Evolutionary conservation across 2,888 invertebrate species (phyloP), one percentile per base, ranked within the genome.

Genomic region (Cecidostiba fungosa): DNA sequence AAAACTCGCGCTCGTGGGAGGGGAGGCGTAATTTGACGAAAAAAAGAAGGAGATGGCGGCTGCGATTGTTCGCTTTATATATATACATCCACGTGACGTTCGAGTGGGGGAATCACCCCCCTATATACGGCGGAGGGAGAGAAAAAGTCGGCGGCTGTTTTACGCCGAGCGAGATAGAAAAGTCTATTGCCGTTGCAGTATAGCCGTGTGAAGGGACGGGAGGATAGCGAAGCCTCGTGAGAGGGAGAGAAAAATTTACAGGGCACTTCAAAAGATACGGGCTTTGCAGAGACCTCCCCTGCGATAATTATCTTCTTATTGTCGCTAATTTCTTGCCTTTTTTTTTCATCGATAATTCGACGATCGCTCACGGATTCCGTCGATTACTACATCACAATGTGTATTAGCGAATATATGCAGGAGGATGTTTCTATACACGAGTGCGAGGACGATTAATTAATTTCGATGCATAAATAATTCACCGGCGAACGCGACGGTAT

Each of bases 191-290:
- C 73, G 23, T 29, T 54, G 87, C 6, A 29, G 74, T 23, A 10
- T 32, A 50, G 16, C 50, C 50, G 50, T 39, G 70, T 26, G 66
- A 29, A 66, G 36, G 77, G n/a, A 50, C 23, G 66, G 16, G 84
- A 47, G 26, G 50, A 77, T 39, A 19, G 43, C 26, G 72, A 76
- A 73, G 82, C 80, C 84, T 84, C 80, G 86, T 69, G 62, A 50
- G 23, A 72, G 85, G 82, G 14, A 43, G 88, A 86, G 88, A 89
- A 89, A 90, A 89, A 90, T 91, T 91, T 91, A 90, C 89, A 89
- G 90, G 89, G 83, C 88, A 89, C 89, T 91, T 88, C 87, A 88
- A 87, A 89, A 90, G 89, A 88, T 88, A 89, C 88, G 86, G 87
- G 85, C 80, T 82, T 84, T 32, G 36, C 19, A 72, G 70, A 76